Base-by-base conservation (phyloP, 2,888 invertebrate species). In the Hypomecis punctinalis region DNA sequence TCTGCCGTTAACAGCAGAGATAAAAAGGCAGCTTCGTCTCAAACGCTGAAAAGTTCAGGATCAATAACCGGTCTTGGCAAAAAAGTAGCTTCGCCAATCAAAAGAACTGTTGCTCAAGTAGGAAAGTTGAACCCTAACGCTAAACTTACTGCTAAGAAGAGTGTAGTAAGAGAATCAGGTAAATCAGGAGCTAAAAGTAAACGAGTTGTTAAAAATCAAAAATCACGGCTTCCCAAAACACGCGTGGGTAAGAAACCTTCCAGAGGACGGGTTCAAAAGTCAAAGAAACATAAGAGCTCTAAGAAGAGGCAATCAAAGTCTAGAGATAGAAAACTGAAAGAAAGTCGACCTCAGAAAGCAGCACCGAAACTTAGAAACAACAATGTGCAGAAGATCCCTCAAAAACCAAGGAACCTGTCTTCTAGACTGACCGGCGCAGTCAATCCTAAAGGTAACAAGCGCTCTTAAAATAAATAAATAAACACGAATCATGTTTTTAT, bases 401-500 rank as follows among this genome's bases (percentile, higher is more conserved):
- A 52, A 47, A 8, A 5, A 9, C 45, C 23, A 8, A 10, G 33
- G 10, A 37, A 43, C 33, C 46, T 13, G 45, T 40, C 39, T 5
- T 37, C 54, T n/a, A 64, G 46, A 36, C 10, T 47, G 8, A 55
- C 13, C 48, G 45, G 45, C 43, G 37, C n/a, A 7, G 64, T 13
- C 33, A 56, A 42, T 10, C 48, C 62, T 37, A 53, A 59, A 62
- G 69, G 62, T 63, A 69, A 67, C n/a, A 56, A 61, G 36, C 51
- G 57, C 11, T 13, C 47, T 48, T 61, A 51, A 61, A 49, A 57
- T 45, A 52, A 65, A 65, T 61, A 65, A 65, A 66, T 66, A 51
- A 62, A 61, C 51, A 49, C 42, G 55, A 51, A 51, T 40, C 54
- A 63, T 66, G 68, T 67, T 67, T 70, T 71, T 64, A 69, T 75